These are phyloP conservation scores for Pomacea maculata DNA, from an alignment of 1,140 invertebrate genomes.

Conservation along the genomic window DNA sequence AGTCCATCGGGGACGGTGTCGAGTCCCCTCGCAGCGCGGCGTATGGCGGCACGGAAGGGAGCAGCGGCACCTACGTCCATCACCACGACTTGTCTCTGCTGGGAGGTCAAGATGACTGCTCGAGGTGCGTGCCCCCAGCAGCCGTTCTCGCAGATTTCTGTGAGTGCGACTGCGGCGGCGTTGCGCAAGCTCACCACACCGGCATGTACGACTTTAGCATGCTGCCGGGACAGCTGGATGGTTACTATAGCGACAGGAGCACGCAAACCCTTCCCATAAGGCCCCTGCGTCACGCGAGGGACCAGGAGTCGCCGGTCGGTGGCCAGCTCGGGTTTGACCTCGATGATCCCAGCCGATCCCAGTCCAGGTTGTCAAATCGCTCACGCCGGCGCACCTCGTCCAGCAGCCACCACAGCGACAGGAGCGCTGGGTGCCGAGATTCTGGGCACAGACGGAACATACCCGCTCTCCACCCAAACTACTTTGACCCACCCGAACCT, in stretches of 20 bases:
- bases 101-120: too few relatives aligned
- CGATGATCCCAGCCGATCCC: slow-evolving; percentile 2
- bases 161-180: slow-evolving; percentile 15
- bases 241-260: slow-evolving; percentile 32
- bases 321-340: slow-evolving; percentile 11
- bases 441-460: slow-evolving; percentile 25
- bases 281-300: slow-evolving; percentile 23
- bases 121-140: too few relatives aligned
- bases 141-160: background rate
- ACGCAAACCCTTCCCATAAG: slow-evolving; percentile 31
- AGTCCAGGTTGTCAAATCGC: slow-evolving; percentile 17
- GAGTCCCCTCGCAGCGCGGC: background rate
- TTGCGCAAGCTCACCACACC: background rate
- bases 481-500: slow-evolving; percentile 27
- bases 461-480: slow-evolving; percentile 34
- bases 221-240: slow-evolving; percentile 11
- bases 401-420: slow-evolving; percentile 28
- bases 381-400: slow-evolving; percentile 26
- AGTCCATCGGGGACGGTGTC: slow-evolving; percentile 32
- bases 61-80: too few relatives aligned
- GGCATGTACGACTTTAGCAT: background rate
- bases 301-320: background rate
- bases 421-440: slow-evolving; percentile 24
- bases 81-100: too few relatives aligned
- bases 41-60: too few relatives aligned